A percentile compares a stretch with the other conserved stretches of the same genome.
Conservation (phyloP, 35 echinoderm and acorn worm species). For the Heliocidaris erythrogramma region DNA sequence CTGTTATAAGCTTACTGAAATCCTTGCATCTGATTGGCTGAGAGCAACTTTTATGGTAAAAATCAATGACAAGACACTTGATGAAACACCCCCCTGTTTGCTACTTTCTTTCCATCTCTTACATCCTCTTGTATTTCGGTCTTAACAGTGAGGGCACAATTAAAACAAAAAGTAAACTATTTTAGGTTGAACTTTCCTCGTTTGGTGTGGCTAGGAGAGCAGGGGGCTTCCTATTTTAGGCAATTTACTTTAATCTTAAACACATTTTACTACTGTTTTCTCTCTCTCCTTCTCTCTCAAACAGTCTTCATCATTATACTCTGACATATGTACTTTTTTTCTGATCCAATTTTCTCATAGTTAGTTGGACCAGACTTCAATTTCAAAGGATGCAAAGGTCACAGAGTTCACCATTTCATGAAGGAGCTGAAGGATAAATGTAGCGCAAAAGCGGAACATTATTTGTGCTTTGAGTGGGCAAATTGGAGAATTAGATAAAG, state of each 20-base stretch:
- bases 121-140: not conserved
- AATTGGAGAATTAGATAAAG: conserved; percentile 18
- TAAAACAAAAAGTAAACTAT: conserved; percentile 19
- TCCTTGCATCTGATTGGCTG: too few relatives aligned
- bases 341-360: not conserved
- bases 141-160: not conserved
- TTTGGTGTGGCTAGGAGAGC: conserved; percentile 15
- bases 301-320: not conserved
- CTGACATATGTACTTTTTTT: conserved; percentile 15
- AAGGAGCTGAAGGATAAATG: not conserved
- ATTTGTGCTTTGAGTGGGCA: not conserved
- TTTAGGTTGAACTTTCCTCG: not conserved
- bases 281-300: not conserved
- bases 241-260: conserved; percentile 18
- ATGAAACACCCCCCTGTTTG: too few relatives aligned
- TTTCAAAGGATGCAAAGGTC: conserved; percentile 1
- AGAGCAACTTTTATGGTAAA: too few relatives aligned
- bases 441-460: not conserved
- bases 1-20: too few relatives aligned
- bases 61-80: too few relatives aligned
- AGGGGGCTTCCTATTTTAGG: conserved; percentile 39
- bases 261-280: not conserved
- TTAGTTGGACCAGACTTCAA: conserved; percentile 1
- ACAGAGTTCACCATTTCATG: not conserved
- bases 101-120: not conserved